These are phyloP conservation scores for Lasiurus cinereus DNA, from an alignment of 2,113 vertebrate genomes.

Conservation along the genomic window DNA sequence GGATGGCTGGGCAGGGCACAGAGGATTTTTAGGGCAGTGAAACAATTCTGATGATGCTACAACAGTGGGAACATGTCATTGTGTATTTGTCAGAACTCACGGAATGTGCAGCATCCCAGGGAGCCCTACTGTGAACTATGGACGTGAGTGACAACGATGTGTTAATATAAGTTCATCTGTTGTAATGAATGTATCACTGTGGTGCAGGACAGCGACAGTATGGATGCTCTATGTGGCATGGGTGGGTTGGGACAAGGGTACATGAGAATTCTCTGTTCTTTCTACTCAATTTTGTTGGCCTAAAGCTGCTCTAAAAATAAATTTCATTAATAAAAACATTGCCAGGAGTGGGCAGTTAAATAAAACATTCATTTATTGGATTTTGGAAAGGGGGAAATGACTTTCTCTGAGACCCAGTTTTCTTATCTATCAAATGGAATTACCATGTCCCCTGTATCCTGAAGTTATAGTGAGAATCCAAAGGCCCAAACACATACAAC, in stretches of 20 bases:
- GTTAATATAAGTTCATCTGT: background rate
- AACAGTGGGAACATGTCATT: background rate
- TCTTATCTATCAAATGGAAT: constrained; percentile 8
- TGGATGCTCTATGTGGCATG: background rate
- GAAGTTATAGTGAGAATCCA: constrained; percentile 44
- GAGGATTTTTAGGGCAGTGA: background rate
- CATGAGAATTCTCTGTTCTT: background rate
- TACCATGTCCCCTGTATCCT: background rate
- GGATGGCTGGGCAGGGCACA: background rate
- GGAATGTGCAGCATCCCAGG: background rate
- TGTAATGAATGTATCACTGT: background rate
- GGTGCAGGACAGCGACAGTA: background rate
- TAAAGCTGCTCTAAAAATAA: too few relatives aligned
- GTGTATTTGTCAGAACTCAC: background rate
- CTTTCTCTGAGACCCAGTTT: constrained; percentile 24
- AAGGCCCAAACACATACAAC: background rate
- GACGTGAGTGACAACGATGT: background rate
- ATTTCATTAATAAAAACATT: background rate
- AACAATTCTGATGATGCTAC: background rate
- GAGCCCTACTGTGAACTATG: background rate
- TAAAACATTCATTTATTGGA: constrained; percentile 8
- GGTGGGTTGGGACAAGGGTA: too few relatives aligned
- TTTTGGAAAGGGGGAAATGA: background rate
- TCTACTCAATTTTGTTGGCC: too few relatives aligned
- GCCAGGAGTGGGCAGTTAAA: background rate